Conservation (phyloP, 1,140 invertebrate species). For the Nomia melanderi region DNA sequence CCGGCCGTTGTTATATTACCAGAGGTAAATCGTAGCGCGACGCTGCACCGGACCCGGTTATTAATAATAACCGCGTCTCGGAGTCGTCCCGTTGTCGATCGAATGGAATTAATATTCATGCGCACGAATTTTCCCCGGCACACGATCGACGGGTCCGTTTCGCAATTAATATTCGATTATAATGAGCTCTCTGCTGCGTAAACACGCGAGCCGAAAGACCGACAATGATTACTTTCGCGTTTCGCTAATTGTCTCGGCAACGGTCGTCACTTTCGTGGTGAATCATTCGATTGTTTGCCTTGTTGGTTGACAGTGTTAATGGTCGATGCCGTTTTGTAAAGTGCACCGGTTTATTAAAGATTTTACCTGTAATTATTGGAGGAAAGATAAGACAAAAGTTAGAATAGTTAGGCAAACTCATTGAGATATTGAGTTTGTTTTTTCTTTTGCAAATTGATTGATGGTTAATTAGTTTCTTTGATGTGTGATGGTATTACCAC, state of each 20-base stretch:
- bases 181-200: constrained; percentile 6
- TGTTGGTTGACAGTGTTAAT: too few species aligned
- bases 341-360: too few species aligned
- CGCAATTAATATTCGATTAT: constrained; percentile 47
- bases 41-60: not conserved
- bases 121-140: not conserved
- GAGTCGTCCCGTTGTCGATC: constrained; percentile 9
- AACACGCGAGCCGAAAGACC: not conserved
- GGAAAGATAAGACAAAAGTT: too few species aligned
- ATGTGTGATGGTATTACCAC: too few species aligned
- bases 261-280: not conserved
- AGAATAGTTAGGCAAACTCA: too few species aligned
- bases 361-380: too few species aligned
- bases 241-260: not conserved
- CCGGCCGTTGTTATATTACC: not conserved
- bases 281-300: constrained; percentile 6
- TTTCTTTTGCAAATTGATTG: too few species aligned
- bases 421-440: too few species aligned
- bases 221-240: constrained; percentile 32
- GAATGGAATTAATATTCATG: constrained; percentile 29
- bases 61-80: constrained; percentile 21
- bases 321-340: too few species aligned
- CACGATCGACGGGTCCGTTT: not conserved
- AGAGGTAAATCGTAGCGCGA: constrained; percentile 2
- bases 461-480: too few species aligned